These are phyloP conservation scores for Anolis apletophallus DNA, from an alignment of 2,797 vertebrate genomes.

Conservation along the genomic window DNA sequence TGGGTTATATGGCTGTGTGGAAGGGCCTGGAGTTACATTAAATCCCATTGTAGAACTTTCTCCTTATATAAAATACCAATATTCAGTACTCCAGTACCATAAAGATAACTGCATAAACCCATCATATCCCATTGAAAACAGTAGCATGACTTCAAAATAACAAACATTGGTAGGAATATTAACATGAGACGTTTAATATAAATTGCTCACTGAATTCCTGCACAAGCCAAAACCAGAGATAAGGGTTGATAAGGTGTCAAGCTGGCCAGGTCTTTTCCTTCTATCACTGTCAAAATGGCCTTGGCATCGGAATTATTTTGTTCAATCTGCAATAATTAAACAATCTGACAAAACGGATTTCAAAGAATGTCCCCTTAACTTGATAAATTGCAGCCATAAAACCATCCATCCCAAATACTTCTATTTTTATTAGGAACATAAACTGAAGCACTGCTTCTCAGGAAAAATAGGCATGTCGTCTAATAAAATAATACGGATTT, in stretches of 20 bases:
- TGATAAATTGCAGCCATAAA: background rate
- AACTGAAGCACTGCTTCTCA: background rate
- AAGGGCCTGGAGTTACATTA: background rate
- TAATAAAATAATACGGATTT: background rate
- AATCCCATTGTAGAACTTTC: background rate
- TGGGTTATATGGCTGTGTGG: no score
- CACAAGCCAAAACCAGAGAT: background rate
- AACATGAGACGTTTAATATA: background rate
- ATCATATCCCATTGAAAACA: background rate
- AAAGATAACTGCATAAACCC: background rate
- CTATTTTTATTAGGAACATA: background rate
- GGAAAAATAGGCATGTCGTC: background rate
- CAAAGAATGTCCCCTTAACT: background rate
- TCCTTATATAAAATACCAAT: background rate
- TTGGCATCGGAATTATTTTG: background rate
- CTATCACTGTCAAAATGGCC: background rate
- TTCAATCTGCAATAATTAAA: background rate
- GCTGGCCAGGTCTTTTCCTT: background rate
- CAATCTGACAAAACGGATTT: background rate
- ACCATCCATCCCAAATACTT: background rate
- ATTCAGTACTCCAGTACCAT: background rate
- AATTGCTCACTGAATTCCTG: conserved; percentile 1
- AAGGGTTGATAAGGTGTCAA: background rate
- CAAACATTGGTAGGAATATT: background rate
- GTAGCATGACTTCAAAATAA: background rate